Evolutionary conservation across 1,140 invertebrate genomes (phyloP).

Genomic region (Calycopis cecrops): DNA sequence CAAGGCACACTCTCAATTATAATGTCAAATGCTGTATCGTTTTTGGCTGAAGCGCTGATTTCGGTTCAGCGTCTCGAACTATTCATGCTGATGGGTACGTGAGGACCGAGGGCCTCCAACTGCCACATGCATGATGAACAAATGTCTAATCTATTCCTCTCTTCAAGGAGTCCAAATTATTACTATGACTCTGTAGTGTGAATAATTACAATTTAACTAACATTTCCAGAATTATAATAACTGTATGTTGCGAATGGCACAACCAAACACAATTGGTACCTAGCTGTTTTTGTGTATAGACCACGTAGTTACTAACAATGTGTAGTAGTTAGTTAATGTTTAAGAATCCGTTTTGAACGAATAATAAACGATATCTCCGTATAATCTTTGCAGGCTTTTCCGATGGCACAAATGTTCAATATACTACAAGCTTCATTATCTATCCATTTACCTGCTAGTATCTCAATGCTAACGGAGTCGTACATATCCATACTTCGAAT

Average conservation of each 20-base stretch:
- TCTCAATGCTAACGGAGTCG: slow-evolving; percentile 74
- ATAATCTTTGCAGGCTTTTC: slow-evolving; percentile 63
- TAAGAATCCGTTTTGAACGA: slow-evolving; percentile 12
- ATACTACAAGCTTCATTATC: slow-evolving; percentile 70
- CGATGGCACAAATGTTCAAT: slow-evolving; percentile 70
- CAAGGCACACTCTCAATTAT: slow-evolving; percentile 79
- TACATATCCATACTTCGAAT: slow-evolving; percentile 50
- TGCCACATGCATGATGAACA: slow-evolving; percentile 33
- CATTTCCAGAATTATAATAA: slow-evolving; percentile 19
- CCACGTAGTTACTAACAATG: slow-evolving; percentile 1
- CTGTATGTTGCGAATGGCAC: slow-evolving; percentile 5
- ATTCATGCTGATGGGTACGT: slow-evolving; percentile 80
- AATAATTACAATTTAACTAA: slow-evolving; percentile 5
- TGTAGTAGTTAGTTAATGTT: slow-evolving; percentile 10
- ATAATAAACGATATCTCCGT: slow-evolving; percentile 23
- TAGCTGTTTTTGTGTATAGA: not conserved
- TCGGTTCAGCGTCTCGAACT: slow-evolving; percentile 81
- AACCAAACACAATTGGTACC: not conserved
- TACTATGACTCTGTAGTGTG: slow-evolving; percentile 33
- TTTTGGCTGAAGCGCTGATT: slow-evolving; percentile 80
- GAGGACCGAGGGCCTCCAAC: slow-evolving; percentile 42
- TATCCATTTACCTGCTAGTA: slow-evolving; percentile 82
- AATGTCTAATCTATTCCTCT: slow-evolving; percentile 20
- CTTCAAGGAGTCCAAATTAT: slow-evolving; percentile 44
- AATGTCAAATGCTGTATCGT: slow-evolving; percentile 84